phyloP scores from a whole-genome alignment of 2,113 vertebrate species.

The Callocephalon fimbriatum region DNA sequence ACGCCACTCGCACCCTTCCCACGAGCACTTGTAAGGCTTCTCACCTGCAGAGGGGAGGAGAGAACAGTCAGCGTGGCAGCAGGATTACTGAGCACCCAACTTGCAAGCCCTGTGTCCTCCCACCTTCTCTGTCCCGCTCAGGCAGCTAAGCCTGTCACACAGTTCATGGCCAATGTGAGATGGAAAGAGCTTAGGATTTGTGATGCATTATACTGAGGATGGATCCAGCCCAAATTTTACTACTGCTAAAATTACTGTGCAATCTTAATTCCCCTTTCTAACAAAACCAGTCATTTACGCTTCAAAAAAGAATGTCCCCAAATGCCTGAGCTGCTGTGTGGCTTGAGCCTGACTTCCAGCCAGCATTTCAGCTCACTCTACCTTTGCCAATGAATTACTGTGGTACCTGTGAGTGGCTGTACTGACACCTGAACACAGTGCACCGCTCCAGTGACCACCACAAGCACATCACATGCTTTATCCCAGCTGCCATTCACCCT shows the following conservation, averaged over 20 bases:
- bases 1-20: conserved; percentile 99
- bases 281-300: background rate
- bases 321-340: background rate
- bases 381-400: background rate
- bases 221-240: background rate
- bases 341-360: background rate
- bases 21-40: conserved; percentile 99
- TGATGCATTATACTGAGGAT: background rate
- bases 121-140: background rate
- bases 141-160: background rate
- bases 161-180: background rate
- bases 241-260: background rate
- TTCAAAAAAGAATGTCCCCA: background rate
- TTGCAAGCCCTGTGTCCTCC: background rate
- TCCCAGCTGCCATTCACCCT: background rate
- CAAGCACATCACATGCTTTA: background rate
- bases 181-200: background rate
- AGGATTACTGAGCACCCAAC: background rate
- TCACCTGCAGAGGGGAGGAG: conserved; percentile 83
- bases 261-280: background rate
- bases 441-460: background rate
- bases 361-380: background rate
- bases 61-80: conserved; percentile 26
- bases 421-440: background rate
- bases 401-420: background rate